phyloP scores from a whole-genome alignment of 2,888 invertebrate genomes.

The Drosophila neutralis region DNA sequence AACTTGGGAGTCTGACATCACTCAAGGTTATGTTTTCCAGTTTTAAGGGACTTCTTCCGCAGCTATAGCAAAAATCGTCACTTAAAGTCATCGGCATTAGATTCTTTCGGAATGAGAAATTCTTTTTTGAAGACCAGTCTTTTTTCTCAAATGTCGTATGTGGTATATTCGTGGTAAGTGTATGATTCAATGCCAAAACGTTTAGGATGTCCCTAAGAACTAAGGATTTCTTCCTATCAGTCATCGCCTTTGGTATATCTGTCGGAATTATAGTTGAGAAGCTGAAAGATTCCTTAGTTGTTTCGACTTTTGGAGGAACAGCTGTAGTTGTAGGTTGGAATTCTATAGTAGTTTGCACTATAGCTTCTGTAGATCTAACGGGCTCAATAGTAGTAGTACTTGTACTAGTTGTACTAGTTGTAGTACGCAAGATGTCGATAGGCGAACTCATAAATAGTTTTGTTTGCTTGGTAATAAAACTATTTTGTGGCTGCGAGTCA shows the following conservation, averaged over 20 bases:
- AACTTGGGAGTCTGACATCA: background rate
- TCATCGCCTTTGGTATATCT: background rate
- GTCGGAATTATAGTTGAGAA: constrained; percentile 8
- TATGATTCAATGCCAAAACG: background rate
- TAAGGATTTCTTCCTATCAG: background rate
- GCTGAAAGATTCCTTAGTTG: background rate
- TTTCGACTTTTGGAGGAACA: background rate
- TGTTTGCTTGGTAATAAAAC: constrained; percentile 9
- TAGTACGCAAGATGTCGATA: background rate
- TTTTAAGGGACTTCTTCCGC: background rate
- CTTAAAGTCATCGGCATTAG: constrained; percentile 2
- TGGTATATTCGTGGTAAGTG: background rate
- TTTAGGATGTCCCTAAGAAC: background rate
- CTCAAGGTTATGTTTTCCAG: background rate
- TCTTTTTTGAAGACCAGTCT: background rate
- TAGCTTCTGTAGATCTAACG: background rate
- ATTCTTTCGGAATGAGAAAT: constrained; percentile 4
- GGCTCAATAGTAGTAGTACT: background rate
- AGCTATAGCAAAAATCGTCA: constrained; percentile 12
- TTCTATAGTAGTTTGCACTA: constrained; percentile 1
- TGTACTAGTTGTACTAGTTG: background rate
- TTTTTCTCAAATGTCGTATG: constrained; percentile 5
- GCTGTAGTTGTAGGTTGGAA: background rate
- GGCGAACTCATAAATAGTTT: background rate
- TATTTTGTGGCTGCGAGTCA: constrained; percentile 10